phyloP scores from a whole-genome alignment of 2,888 invertebrate genomes.

The Nysson spinosus region DNA sequence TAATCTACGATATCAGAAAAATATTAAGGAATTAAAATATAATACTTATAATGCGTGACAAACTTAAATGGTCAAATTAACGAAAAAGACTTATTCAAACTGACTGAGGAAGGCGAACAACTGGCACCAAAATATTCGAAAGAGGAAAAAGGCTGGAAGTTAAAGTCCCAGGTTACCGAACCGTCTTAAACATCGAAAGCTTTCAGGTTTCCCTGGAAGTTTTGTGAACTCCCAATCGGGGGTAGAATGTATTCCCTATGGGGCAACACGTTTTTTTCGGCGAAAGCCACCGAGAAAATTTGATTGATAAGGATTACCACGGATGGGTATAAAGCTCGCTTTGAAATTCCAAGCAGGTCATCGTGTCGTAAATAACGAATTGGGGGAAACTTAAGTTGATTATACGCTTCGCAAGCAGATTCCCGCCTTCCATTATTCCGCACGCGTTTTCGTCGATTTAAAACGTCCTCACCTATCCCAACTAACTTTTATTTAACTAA shows the following conservation, averaged over 20 bases:
- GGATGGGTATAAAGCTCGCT: conserved; percentile 9
- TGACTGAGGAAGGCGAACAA: too few relatives aligned
- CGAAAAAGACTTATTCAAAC: too few relatives aligned
- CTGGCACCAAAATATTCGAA: too few relatives aligned
- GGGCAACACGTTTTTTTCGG: conserved; percentile 32
- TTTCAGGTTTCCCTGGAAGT: conserved; percentile 12
- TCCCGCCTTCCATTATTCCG: neutral
- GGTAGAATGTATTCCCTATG: conserved; percentile 20
- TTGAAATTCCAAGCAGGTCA: conserved; percentile 37
- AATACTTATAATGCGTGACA: too few relatives aligned
- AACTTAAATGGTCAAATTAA: too few relatives aligned
- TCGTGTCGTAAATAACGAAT: conserved; percentile 29
- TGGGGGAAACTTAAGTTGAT: conserved; percentile 26
- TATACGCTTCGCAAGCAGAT: conserved; percentile 4
- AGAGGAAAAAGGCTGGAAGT: neutral
- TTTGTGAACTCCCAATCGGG: conserved; percentile 15
- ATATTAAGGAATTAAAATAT: too few relatives aligned
- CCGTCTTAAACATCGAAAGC: conserved; percentile 17
- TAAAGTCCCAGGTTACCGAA: neutral
- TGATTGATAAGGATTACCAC: conserved; percentile 51
- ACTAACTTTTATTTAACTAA: too few relatives aligned
- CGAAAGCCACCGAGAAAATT: conserved; percentile 32
- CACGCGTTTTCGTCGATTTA: neutral
- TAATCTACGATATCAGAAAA: too few relatives aligned
- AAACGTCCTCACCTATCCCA: neutral